These are phyloP conservation scores for Cephalopterus ornatus DNA, from an alignment of 2,113 vertebrate species.

Conservation along the genomic window DNA sequence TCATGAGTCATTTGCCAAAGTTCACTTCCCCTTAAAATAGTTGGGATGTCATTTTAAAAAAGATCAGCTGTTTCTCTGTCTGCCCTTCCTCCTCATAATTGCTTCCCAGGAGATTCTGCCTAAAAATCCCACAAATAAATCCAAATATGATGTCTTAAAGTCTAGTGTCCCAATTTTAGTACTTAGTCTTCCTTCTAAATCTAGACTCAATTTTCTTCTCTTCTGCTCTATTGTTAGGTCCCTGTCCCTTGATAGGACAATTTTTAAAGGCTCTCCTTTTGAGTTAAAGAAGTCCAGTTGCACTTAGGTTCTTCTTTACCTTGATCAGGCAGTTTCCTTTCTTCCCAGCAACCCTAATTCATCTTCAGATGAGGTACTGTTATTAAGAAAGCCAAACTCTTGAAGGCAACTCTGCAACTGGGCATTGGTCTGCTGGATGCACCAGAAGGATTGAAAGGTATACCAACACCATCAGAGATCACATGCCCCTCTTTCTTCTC, in stretches of 20 bases:
- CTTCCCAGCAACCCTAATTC: background rate
- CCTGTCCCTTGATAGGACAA: background rate
- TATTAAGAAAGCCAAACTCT: background rate
- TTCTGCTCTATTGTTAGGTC: background rate
- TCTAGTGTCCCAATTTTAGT: background rate
- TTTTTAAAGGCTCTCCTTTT: background rate
- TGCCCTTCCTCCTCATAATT: background rate
- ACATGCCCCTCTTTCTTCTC: background rate
- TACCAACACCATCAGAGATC: background rate
- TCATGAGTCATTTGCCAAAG: background rate
- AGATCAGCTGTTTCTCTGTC: background rate
- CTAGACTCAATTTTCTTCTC: background rate
- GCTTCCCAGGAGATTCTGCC: background rate
- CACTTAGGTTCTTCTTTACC: background rate
- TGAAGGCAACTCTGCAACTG: background rate
- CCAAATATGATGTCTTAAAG: background rate
- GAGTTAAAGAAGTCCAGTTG: background rate
- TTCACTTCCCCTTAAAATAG: conserved; percentile 4
- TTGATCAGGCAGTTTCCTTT: background rate
- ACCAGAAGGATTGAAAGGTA: background rate
- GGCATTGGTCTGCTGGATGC: background rate
- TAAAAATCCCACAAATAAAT: background rate
- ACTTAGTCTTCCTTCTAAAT: background rate
- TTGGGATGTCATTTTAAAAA: background rate
- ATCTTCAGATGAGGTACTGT: background rate